Conservation (phyloP, 2,888 invertebrate species). For the Eupithecia abbreviata region DNA sequence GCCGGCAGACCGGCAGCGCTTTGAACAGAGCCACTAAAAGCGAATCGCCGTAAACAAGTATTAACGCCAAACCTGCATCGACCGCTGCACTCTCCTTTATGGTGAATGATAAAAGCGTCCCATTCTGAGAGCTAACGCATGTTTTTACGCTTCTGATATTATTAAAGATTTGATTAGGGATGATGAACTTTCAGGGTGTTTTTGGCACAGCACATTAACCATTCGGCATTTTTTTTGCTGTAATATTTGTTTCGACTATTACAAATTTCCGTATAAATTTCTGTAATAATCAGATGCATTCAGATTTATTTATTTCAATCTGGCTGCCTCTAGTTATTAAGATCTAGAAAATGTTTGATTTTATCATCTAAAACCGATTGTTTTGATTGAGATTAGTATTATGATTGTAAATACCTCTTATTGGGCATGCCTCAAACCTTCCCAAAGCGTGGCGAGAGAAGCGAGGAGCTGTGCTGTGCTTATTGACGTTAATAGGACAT, state of each 20-base stretch:
- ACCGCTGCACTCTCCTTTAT: slow-evolving; percentile 79
- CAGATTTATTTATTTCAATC: background rate
- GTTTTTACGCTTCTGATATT: slow-evolving; percentile 42
- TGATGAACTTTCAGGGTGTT: background rate
- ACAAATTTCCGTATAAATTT: no score
- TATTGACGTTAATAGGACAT: no score
- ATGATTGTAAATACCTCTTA: background rate
- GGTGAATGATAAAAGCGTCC: slow-evolving; percentile 74
- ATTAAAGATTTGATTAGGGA: slow-evolving; percentile 13
- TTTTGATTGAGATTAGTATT: background rate
- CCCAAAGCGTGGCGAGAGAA: no score
- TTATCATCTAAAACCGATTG: background rate
- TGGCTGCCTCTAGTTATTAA: no score
- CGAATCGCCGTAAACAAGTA: slow-evolving; percentile 81
- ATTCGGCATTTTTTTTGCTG: background rate
- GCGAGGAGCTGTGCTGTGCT: no score
- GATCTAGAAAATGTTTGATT: background rate
- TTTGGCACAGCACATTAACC: background rate
- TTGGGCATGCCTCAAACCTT: no score
- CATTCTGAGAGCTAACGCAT: slow-evolving; percentile 62
- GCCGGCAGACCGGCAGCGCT: slow-evolving; percentile 49
- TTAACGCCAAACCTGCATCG: slow-evolving; percentile 78
- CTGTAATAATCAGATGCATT: background rate
- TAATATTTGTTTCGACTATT: background rate
- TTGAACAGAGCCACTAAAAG: slow-evolving; percentile 77